phyloP scores from a whole-genome alignment of 2,888 invertebrate genomes.

The Tiliacea citrago region DNA sequence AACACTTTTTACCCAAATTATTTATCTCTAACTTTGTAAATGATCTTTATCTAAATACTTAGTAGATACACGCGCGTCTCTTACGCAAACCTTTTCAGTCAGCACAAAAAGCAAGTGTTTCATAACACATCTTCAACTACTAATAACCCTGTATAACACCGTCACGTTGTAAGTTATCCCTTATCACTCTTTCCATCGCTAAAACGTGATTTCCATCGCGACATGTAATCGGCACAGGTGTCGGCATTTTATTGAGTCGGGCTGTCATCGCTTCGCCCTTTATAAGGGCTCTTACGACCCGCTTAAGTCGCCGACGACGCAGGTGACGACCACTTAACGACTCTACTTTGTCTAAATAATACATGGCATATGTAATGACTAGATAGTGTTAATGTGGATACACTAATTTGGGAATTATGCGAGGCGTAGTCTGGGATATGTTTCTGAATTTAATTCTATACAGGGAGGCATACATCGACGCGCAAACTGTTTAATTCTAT shows the following conservation, averaged over 20 bases:
- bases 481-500: background rate
- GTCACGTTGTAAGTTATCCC: constrained; percentile 41
- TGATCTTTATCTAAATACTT: background rate
- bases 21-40: background rate
- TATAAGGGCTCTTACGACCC: constrained; percentile 76
- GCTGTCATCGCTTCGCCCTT: constrained; percentile 75
- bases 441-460: background rate
- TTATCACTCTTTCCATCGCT: constrained; percentile 45
- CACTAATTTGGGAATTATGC: constrained; percentile 34
- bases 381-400: constrained; percentile 47
- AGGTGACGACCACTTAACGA: constrained; percentile 76
- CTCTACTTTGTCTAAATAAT: constrained; percentile 65
- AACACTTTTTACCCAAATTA: background rate
- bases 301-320: constrained; percentile 69
- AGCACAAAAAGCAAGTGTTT: constrained; percentile 25
- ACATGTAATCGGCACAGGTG: constrained; percentile 67
- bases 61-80: background rate
- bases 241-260: constrained; percentile 68
- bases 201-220: constrained; percentile 58
- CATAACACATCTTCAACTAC: constrained; percentile 39
- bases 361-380: constrained; percentile 58
- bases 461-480: no score
- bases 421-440: background rate
- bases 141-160: constrained; percentile 34
- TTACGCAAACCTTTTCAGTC: constrained; percentile 5